Evolutionary conservation across 2,113 vertebrate genomes (phyloP), one percentile per base, ranked within the genome.

Genomic region (Psilopsiagon aymara): DNA sequence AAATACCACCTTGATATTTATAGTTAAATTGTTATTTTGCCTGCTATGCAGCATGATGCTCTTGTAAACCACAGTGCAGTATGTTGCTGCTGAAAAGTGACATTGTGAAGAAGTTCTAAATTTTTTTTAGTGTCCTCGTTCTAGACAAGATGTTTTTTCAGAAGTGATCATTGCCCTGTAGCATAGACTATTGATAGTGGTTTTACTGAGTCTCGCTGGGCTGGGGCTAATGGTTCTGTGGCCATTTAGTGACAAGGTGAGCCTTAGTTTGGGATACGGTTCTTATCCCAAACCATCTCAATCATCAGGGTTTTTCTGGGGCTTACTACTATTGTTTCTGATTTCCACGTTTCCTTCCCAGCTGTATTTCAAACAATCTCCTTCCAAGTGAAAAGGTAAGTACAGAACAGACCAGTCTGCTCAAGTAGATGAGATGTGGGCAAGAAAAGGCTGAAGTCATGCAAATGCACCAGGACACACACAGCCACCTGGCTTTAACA

Each of bases 221-320:
- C 20, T 84, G 60, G 16, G 90, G 46, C 28, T 59, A 41, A 57
- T 11, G 75, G 49, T 62, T 87, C 31, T 41, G n/a, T 31, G 14
- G 79, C 13, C 17, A 53, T 51, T 64, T 53, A 55, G 10, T 51
- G 43, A 66, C 3, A 11, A 81, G 27, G 20, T 53, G 17, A 91
- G 25, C 24, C 24, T 82, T n/a, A 78, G 21, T 64, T 82, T 79
- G 21, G 19, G 3, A 7, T 35, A 60, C 52, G 55, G 55, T 15
- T 59, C 20, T 59, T n/a, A n/a, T 59, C 55, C 33, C 55, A 59
- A 59, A n/a, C 55, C 55, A 41, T 28, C 33, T 78, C 70, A 87
- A 13, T 39, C 4, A 3, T 13, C 35, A 53, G 0, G 0, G 6
- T 51, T 88, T 90, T 51, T 9, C 52, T n/a, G 46, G 41, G 55